A percentile compares a stretch with the other conserved stretches of the same genome.
These are phyloP conservation scores for Brachionus angularis DNA, from an alignment of 1,140 invertebrate species.

Conservation along the genomic window DNA sequence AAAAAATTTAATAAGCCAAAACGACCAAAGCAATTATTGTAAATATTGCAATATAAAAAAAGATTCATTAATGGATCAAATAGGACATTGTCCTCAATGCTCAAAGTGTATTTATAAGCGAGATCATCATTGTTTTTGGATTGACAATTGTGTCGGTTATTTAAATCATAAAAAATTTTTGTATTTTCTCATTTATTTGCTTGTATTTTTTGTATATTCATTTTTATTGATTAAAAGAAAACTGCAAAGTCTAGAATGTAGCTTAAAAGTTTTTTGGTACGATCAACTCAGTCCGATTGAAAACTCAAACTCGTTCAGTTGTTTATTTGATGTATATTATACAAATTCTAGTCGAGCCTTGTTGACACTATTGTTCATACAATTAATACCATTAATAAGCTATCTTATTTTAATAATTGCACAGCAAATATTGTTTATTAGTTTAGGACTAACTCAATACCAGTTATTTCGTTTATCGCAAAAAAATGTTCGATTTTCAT, in stretches of 20 bases:
- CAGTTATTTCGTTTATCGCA: constrained; percentile 27
- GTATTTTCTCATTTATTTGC: constrained; percentile 6
- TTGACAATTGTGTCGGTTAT: constrained; percentile 41
- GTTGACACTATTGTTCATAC: constrained; percentile 11
- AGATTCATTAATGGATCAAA: neutral
- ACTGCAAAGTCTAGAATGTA: neutral
- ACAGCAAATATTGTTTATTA: constrained; percentile 32
- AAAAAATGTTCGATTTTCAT: constrained; percentile 22
- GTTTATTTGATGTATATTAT: neutral
- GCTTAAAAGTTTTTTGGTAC: neutral
- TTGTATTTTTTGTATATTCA: constrained; percentile 6
- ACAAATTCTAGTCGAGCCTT: neutral
- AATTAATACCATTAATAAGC: constrained; percentile 21
- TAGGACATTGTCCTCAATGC: constrained; percentile 30
- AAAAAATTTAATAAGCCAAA: neutral
- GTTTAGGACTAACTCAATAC: constrained; percentile 22
- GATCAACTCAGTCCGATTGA: neutral
- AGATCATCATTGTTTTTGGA: constrained; percentile 43
- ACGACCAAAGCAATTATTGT: constrained; percentile 18
- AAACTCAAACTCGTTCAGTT: neutral
- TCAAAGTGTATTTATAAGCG: constrained; percentile 18
- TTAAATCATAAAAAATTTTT: constrained; percentile 40
- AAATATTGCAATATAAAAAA: neutral
- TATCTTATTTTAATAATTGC: neutral
- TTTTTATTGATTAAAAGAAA: neutral